Conservation (phyloP, 2,888 invertebrate species). For the Nowickia ferox region DNA sequence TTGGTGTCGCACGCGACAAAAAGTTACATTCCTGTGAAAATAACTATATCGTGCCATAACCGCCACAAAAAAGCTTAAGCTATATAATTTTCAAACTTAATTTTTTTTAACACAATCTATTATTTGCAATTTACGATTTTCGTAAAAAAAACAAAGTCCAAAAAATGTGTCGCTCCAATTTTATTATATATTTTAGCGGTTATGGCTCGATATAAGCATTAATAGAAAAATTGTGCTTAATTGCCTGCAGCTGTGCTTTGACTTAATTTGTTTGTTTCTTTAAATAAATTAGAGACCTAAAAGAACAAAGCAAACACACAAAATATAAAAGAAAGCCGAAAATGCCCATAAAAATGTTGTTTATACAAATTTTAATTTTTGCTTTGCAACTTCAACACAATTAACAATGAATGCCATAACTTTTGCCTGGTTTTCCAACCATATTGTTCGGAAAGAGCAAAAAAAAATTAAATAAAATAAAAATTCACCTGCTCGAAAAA, state of each 20-base stretch:
- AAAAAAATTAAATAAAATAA: not conserved
- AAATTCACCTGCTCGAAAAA: conserved; percentile 45
- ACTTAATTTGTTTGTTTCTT: not conserved
- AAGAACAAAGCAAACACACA: not conserved
- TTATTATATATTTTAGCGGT: no score
- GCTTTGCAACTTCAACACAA: conserved; percentile 1
- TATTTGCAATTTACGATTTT: no score
- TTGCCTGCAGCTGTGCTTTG: not conserved
- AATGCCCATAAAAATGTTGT: not conserved
- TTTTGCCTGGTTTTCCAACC: conserved; percentile 2
- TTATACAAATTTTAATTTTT: conserved; percentile 8
- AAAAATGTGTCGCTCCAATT: no score
- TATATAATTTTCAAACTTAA: no score
- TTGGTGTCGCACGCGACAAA: no score
- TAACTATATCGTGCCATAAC: no score
- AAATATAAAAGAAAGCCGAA: not conserved
- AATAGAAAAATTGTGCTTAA: not conserved
- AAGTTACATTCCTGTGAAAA: no score
- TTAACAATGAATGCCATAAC: conserved; percentile 9
- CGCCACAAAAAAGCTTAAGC: no score
- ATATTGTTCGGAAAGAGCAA: not conserved
- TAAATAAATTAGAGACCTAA: not conserved
- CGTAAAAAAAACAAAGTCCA: no score
- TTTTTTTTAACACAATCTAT: no score
- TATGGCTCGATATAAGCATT: no score